Base-by-base conservation (phyloP, 2,113 vertebrate species). In the Neodontobutis hainanensis region DNA sequence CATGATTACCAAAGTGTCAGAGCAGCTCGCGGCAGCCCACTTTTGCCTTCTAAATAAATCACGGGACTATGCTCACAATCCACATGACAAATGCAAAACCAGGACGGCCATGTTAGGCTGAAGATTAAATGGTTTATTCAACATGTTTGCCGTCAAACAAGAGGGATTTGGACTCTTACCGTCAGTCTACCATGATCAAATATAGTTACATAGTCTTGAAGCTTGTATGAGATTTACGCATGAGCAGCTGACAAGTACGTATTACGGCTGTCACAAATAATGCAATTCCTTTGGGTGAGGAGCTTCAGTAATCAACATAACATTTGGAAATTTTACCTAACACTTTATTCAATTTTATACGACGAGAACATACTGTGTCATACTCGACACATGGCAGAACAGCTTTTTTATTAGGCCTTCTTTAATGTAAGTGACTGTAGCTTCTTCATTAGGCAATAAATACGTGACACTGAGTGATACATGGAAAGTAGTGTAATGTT, bases 1-100 rank as follows among this genome's bases (percentile, higher is more conserved):
- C 81, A 65, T 92, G 90, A 92, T 92, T 92, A 90, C 87, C 82
- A 65, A 56, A 77, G 87, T 74, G 88, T 88, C 84, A 68, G 85
- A 34, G 74, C 56, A 50, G 74, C 81, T 74, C 1, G 5, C 43
- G 38, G 77, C 64, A 48, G 63, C 67, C 68, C 71, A 59, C 75
- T 52, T 55, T 61, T 61, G 72, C 46, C 48, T 50, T 34, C 47
- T 82, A 55, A 87, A 89, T 90, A 88, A 91, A 90, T 90, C 89
- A 88, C 77, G 62, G 52, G 56, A 78, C 83, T 76, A 65, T 66
- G 62, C 0, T 10, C 56, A 64, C 64, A 70, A 74, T 61, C 55
- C 64, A 76, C 63, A 64, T 35, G 66, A 36, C 60, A 59, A 77
- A 84, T 64, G 61, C 38, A 78, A 68, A 85, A 70, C 47, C 56